These are phyloP conservation scores for Urocolius indicus DNA, from an alignment of 2,113 vertebrate species.

Conservation along the genomic window DNA sequence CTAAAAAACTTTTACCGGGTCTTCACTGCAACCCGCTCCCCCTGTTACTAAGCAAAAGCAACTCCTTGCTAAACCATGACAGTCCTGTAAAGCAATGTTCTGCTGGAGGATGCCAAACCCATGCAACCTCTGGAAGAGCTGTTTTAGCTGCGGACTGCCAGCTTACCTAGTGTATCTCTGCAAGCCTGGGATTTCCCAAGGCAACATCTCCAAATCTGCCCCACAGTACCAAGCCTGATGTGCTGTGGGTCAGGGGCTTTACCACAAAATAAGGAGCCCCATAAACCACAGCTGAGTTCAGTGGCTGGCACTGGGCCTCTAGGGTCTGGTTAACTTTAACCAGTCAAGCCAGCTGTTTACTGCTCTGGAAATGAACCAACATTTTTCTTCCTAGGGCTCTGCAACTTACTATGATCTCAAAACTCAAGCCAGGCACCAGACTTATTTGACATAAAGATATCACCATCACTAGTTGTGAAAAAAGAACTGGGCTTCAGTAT, in stretches of 20 bases:
- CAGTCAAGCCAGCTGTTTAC: not conserved
- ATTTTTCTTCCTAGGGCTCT: not conserved
- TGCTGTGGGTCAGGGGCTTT: rapidly evolving
- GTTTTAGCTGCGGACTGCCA: not conserved
- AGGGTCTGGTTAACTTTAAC: not conserved
- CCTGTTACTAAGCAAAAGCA: too few relatives aligned
- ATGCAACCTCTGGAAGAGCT: not conserved
- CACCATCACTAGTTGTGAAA: not conserved
- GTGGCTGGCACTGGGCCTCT: not conserved
- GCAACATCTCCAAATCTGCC: not conserved
- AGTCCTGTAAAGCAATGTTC: not conserved
- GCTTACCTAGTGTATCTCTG: not conserved
- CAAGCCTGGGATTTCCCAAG: not conserved
- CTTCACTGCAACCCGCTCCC: too few relatives aligned
- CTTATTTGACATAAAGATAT: not conserved
- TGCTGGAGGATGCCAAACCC: not conserved
- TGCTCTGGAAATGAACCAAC: not conserved
- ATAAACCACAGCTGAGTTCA: not conserved
- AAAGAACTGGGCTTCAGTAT: not conserved
- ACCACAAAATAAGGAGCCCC: not conserved
- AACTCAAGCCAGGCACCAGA: not conserved
- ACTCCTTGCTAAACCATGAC: too few relatives aligned
- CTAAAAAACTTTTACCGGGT: too few relatives aligned
- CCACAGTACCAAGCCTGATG: not conserved
- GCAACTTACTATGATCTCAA: not conserved